Base-by-base conservation (phyloP, 2,113 vertebrate species). In the Elaphurus davidianus region DNA sequence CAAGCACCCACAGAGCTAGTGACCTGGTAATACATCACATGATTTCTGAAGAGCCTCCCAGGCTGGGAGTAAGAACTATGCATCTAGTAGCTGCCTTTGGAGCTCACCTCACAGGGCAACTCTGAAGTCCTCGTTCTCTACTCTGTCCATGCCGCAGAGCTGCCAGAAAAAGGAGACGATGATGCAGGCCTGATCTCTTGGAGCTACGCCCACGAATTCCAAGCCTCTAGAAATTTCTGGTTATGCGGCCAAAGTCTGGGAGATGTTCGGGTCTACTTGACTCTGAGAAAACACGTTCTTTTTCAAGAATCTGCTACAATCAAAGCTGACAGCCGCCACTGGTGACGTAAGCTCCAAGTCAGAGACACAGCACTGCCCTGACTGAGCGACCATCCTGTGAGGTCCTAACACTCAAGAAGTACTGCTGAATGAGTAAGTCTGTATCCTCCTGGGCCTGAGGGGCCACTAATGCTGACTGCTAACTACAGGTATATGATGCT, bases 221-320 rank as follows among this genome's bases (percentile, higher is more conserved):
- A 97, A 78, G 90, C 71, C 67, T 86, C 74, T 94, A 91, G 97
- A 96, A 96, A 97, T 94, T 98, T 94, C 81, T 89, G 85, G 94
- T 94, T 97, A 57, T 87, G 90, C 97, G 57, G 95, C 90, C 89
- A 96, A 96, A 91, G 60, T 92, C 93, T 98, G 95, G 88, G 78
- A 97, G 96, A 84, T 86, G 60, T 97, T 97, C 95, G 92, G 76
- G 55, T 88, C 54, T 96, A 87, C 36, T 82, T 90, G 87, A 55
- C 89, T 95, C 90, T 82, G 47, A 97, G 83, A 96, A 97, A 96
- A 96, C 57, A 96, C 23, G 87, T 43, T 90, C 50, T 92, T 74
- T 92, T 97, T 98, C 93, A 97, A 93, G 59, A 96, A 90, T 87
- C 89, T 91, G 90, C 84, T 95, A 62, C 96, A 94, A 82, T 36